A percentile compares a stretch with the other conserved stretches of the same genome.
These are phyloP conservation scores for Oppia nitens DNA, from an alignment of 1,140 invertebrate genomes.

Conservation along the genomic window DNA sequence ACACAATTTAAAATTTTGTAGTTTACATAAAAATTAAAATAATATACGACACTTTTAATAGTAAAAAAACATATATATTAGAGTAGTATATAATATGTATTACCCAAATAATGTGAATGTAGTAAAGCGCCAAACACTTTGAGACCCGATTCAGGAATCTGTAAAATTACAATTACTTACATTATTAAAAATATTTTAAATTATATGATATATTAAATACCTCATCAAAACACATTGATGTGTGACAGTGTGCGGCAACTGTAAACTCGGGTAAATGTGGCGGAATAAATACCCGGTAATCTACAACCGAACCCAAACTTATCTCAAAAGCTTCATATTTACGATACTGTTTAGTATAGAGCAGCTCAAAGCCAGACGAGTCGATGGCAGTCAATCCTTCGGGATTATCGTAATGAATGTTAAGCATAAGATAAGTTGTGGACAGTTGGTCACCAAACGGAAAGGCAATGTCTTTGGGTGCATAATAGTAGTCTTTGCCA, in stretches of 20 bases:
- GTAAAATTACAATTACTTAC: too few relatives aligned
- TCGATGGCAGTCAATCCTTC: not conserved
- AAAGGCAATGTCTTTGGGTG: not conserved
- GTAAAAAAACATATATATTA: too few relatives aligned
- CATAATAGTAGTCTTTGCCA: not conserved
- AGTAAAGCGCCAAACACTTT: constrained; percentile 4
- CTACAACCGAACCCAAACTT: not conserved
- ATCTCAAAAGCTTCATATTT: not conserved
- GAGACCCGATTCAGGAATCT: too few relatives aligned
- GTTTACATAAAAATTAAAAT: too few relatives aligned
- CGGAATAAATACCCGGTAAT: not conserved
- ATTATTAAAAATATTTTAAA: too few relatives aligned
- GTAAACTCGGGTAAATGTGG: not conserved
- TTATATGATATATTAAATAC: too few relatives aligned
- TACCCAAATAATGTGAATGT: constrained; percentile 6
- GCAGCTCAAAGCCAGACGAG: not conserved
- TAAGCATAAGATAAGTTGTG: not conserved
- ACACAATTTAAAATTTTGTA: too few relatives aligned
- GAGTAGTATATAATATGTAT: too few relatives aligned
- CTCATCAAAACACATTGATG: too few relatives aligned
- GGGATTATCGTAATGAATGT: not conserved
- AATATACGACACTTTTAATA: too few relatives aligned
- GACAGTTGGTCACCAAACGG: not conserved
- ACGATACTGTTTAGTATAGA: not conserved
- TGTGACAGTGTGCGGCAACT: not conserved